phyloP scores from a whole-genome alignment of 2,113 vertebrate genomes.

The Daboia siamensis region DNA sequence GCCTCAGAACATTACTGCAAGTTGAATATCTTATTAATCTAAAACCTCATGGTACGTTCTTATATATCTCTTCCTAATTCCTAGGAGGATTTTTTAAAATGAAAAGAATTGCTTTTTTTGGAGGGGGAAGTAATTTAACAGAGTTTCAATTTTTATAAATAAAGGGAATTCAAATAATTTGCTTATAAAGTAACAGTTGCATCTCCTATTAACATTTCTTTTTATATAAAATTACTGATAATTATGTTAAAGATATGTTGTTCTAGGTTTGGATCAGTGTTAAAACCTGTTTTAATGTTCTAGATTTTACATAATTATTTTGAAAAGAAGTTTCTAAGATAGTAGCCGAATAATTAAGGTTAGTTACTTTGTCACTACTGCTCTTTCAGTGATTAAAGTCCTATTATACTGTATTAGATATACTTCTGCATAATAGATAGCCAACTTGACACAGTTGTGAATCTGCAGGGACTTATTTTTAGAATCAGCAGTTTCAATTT shows the following conservation, averaged over 20 bases:
- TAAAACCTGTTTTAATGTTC: neutral
- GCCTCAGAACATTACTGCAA: slow-evolving; percentile 29
- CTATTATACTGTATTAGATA: neutral
- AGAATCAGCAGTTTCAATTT: neutral
- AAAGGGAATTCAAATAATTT: slow-evolving; percentile 2
- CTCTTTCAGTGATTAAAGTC: neutral
- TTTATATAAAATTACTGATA: neutral
- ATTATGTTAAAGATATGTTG: neutral
- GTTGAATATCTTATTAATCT: slow-evolving; percentile 25
- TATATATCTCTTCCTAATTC: neutral
- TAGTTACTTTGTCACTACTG: neutral
- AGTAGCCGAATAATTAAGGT: neutral
- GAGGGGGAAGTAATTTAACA: neutral
- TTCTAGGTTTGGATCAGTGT: neutral
- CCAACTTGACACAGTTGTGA: neutral
- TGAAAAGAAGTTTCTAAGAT: neutral
- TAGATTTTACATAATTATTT: neutral
- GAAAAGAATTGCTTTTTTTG: neutral
- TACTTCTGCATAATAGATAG: neutral
- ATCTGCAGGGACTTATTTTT: neutral
- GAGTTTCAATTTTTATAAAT: neutral
- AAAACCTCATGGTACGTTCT: neutral
- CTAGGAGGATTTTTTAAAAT: neutral
- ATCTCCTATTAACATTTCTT: neutral
- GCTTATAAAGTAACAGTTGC: slow-evolving; percentile 15